Percentiles rank a stretch among this genome's conserved stretches.
Conservation (phyloP, 1,140 invertebrate species). For the Ips nitidus region DNA sequence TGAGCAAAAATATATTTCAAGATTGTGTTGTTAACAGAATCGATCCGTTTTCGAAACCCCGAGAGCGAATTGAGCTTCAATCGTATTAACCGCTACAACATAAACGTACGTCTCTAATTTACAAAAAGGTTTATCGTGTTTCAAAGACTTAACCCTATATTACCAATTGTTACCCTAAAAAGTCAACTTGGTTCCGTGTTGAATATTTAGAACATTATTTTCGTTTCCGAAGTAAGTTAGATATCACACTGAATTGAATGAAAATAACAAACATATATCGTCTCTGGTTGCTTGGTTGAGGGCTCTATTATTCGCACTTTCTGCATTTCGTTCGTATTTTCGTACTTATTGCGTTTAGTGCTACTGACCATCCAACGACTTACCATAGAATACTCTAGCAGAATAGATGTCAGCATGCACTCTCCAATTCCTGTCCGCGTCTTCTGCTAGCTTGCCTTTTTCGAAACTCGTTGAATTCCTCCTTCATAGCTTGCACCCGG, state of each 20-base stretch:
- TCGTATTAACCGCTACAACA: conserved; percentile 24
- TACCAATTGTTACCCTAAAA: conserved; percentile 35
- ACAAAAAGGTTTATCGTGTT: conserved; percentile 30
- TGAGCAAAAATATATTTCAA: too few relatives aligned
- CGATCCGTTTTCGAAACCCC: background rate
- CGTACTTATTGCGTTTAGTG: too few relatives aligned
- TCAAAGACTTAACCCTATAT: conserved; percentile 20
- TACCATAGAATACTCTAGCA: too few relatives aligned
- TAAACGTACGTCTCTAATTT: conserved; percentile 28
- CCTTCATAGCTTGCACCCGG: conserved; percentile 90
- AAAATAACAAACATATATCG: background rate
- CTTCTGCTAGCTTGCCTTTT: conserved; percentile 78
- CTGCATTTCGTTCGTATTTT: background rate
- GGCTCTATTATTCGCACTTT: conserved; percentile 3
- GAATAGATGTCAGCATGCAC: conserved; percentile 62
- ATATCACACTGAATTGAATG: conserved; percentile 43
- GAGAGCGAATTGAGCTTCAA: conserved; percentile 32
- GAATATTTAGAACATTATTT: conserved; percentile 51
- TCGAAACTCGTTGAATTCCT: conserved; percentile 92
- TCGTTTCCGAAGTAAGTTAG: conserved; percentile 41
- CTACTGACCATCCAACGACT: too few relatives aligned
- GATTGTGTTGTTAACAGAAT: too few relatives aligned
- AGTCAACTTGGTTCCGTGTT: conserved; percentile 48
- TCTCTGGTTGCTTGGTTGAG: background rate
- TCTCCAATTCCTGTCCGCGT: conserved; percentile 70